Base-by-base conservation (phyloP, 2,797 vertebrate genomes). In the Zenarchopterus dispar region DNA sequence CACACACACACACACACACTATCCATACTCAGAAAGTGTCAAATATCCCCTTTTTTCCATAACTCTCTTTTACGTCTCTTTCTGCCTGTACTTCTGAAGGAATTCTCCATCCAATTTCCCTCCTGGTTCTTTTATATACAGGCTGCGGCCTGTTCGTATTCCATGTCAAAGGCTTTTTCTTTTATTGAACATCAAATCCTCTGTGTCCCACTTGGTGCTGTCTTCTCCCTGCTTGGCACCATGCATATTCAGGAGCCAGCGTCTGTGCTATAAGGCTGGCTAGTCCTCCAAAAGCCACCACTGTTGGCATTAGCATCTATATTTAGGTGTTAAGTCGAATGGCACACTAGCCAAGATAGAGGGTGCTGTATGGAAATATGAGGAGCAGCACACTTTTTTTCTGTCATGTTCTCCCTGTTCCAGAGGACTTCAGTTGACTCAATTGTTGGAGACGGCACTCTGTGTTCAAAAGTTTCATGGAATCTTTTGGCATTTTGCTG, bases 111-210 rank as follows among this genome's bases (percentile, higher is more conserved):
- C 89, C 88, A 92, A 93, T 92, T 92, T 91, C 88, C 85, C 88
- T 88, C 86, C 89, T 91, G 87, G 85, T 90, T 93, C 90, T 92
- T 91, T 93, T 88, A 93, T 93, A 93, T 92, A 87, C 91, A 92
- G 88, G 88, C 88, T 87, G 86, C 90, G 88, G 89, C 87, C 80
- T 67, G 78, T 89, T 92, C 89, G 85, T 89, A 91, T 91, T 91
- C 90, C 86, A 91, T 93, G 92, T 93, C 93, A 93, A 93, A 93
- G 91, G 91, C 84, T 91, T 90, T 91, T 81, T 92, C 79, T 92
- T 91, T 93, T 93, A 93, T 93, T 93, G 92, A 92, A 93, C 91
- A 92, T 92, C 91, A 93, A 93, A 92, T 93, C 91, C 92, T 90
- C 84, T 86, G 89, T 85, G 90, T 91, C 91, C 87, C 67, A 78